Conservation (phyloP, 2,888 invertebrate genomes). For the Eupithecia inturbata region DNA sequence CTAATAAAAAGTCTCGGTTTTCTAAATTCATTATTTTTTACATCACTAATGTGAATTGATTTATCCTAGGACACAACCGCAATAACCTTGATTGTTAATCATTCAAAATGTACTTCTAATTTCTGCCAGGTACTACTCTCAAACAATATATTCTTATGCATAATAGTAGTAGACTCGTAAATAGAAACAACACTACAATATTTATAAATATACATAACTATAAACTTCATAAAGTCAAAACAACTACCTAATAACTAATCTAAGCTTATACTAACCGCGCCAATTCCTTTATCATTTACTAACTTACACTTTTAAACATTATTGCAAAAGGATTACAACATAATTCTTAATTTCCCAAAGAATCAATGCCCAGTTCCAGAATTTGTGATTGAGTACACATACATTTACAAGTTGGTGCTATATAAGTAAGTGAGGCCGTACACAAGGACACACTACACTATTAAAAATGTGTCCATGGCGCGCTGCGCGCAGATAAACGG, state of each 20-base stretch:
- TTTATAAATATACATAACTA: conserved; percentile 16
- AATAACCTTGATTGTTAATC: conserved; percentile 54
- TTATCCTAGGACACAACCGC: conserved; percentile 56
- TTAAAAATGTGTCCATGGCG: no score
- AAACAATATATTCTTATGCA: conserved; percentile 6
- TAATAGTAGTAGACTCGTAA: conserved; percentile 6
- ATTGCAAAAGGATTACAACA: conserved; percentile 30
- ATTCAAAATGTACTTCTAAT: conserved; percentile 27
- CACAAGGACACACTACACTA: no score
- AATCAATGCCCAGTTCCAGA: background rate
- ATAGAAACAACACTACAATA: conserved; percentile 16
- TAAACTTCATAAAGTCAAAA: conserved; percentile 31
- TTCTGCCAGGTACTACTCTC: conserved; percentile 14
- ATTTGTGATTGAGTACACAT: background rate
- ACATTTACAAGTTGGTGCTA: background rate
- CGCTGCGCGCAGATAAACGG: no score
- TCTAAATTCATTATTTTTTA: conserved; percentile 23
- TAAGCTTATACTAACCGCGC: background rate
- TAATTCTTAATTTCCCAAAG: background rate
- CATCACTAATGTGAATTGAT: conserved; percentile 14
- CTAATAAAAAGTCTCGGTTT: background rate
- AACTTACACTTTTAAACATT: conserved; percentile 15
- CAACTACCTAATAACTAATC: conserved; percentile 9
- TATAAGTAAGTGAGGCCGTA: background rate
- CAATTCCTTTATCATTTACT: conserved; percentile 6